These are phyloP conservation scores for Orthosia gothica DNA, from an alignment of 2,888 invertebrate species.

Conservation along the genomic window DNA sequence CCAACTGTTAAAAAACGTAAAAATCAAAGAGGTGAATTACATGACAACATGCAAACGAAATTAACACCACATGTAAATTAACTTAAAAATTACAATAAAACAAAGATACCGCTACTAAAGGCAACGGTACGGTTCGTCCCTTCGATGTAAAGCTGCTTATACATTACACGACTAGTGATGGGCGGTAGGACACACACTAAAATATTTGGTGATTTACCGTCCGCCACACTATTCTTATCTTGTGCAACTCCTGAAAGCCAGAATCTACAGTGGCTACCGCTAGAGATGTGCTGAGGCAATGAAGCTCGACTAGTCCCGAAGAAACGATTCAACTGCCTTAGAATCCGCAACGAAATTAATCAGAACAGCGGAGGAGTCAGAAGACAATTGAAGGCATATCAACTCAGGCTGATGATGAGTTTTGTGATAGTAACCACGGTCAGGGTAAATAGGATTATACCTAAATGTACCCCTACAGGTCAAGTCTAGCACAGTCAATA, in stretches of 20 bases:
- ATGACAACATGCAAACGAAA: conserved; percentile 37
- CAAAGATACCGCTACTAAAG: conserved; percentile 52
- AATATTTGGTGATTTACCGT: not conserved
- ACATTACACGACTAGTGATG: conserved; percentile 6
- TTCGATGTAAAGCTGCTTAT: conserved; percentile 23
- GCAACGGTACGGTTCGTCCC: conserved; percentile 49
- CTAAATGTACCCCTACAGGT: not conserved
- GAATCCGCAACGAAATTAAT: not conserved
- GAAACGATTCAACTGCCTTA: not conserved
- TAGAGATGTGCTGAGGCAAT: no score
- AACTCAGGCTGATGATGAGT: no score
- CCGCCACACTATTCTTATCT: not conserved
- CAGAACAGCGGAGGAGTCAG: not conserved
- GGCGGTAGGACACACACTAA: not conserved
- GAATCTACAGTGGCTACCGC: not conserved
- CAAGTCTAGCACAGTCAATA: not conserved
- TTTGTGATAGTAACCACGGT: not conserved
- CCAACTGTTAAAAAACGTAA: conserved; percentile 13
- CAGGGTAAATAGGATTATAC: not conserved
- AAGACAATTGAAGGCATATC: not conserved
- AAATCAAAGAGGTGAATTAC: conserved; percentile 33
- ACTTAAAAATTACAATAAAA: conserved; percentile 54
- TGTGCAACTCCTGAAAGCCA: not conserved
- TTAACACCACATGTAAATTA: conserved; percentile 52
- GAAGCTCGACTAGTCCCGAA: not conserved